Evolutionary conservation across 2,797 vertebrate genomes (phyloP), one percentile per base, ranked within the genome.

Genomic region (Manis pentadactyla): DNA sequence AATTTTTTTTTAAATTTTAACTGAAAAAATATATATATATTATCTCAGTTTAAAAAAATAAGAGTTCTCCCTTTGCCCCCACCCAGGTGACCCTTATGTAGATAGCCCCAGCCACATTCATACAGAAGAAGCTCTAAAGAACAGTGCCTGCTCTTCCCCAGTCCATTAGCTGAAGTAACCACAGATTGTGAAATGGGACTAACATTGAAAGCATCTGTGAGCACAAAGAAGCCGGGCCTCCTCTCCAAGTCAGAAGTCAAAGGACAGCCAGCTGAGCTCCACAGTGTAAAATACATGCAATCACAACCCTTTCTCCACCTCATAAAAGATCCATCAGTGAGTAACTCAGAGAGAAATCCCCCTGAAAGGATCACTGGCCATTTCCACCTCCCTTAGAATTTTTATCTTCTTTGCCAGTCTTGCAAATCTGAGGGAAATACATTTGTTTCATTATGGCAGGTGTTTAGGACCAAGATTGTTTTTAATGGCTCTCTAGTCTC

Each of bases 401-500:
- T 81, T 59, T n/a, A 15, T 51, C 66, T 53, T 71, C 49, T 61
- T 34, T 59, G 42, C 55, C 66, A 19, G 1, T 37, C 87, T 71
- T 73, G 66, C 49, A 89, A 53, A 81, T 87, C 83, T 14, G 49
- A 81, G n/a, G n/a, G 17, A 90, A 84, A 59, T 12, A n/a, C 34
- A 71, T 55, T n/a, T 39, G 12, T 66, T 97, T 92, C 90, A 90
- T 95, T 14, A 61, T 25, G 11, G 15, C 14, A 5, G 92, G 18
- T 8, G 51, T 93, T 84, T 69, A 39, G 61, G 55, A 90, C 59
- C 0, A 0, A 49, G 10, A 46, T 10, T 23, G 34, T 15, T 87
- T 73, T 59, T 74, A 53, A 42, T 57, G 0, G n/a, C 78, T 95
- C 96, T 73, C 63, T n/a, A 95, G 87, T 14, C 77, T 78, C 92